Base-by-base conservation (phyloP, 2,797 vertebrate genomes). In the Tragelaphus oryx region DNA sequence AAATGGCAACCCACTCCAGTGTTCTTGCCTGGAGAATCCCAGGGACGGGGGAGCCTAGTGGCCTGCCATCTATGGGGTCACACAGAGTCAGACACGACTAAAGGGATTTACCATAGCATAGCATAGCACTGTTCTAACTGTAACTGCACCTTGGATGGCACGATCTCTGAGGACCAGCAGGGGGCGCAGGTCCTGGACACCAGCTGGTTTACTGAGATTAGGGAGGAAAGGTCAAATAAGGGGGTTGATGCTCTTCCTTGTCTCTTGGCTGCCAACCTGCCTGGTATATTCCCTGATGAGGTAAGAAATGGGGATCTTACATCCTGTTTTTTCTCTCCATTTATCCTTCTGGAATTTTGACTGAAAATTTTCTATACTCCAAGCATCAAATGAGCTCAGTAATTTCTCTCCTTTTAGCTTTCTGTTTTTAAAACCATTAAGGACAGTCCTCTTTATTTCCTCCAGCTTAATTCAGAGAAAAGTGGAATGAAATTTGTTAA, bases 401-500 rank as follows among this genome's bases (percentile, higher is more conserved):
- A 30, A 50, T 62, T 57, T 80, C 54, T 37, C 54, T 30, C 50
- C 57, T 52, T 87, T 74, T 16, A 52, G 62, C 33, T 89, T 79
- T 85, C 10, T 16, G 22, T 75, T 52, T 89, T n/a, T 65, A 30
- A 94, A 88, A 90, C 28, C 81, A 22, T 57, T 17, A 37, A 76
- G 3, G 37, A 74, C 68, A 71, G 30, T 62, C 71, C 18, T 85
- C 14, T 71, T 91, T 52, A 41, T 92, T 41, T 79, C 76, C 28
- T 54, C 30, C 20, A 28, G 33, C 18, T 48, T 86, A 50, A 41
- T 65, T 79, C 9, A 18, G 41, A 62, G 62, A 89, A 93, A 92
- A 95, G 4, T 14, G 82, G 37, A 71, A 85, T n/a, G 74, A 96
- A 96, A 79, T 44, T 59, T 94, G 26, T 54, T 89, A 54, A 93